These are phyloP conservation scores for Cantharis nigra DNA, from an alignment of 2,888 invertebrate species.

Conservation along the genomic window DNA sequence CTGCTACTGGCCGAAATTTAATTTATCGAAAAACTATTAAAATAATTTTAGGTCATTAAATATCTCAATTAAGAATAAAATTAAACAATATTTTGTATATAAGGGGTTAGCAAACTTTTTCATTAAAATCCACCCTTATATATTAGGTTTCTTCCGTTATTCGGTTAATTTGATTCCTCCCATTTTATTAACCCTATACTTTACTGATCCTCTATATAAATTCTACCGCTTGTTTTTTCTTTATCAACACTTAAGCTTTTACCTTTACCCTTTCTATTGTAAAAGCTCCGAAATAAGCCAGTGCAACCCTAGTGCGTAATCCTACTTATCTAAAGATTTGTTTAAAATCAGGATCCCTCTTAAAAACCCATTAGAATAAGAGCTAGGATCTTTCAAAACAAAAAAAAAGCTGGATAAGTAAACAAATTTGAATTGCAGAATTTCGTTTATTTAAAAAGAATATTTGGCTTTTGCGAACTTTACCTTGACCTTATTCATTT, in stretches of 20 bases:
- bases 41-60: neutral
- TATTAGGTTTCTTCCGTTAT: constrained; percentile 2
- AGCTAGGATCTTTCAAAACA: neutral
- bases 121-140: neutral
- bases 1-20: neutral
- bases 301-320: neutral
- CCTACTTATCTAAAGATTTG: constrained; percentile 3
- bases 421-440: neutral
- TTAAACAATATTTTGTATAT: neutral
- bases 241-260: constrained; percentile 8
- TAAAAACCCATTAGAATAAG: neutral
- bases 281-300: neutral
- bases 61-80: neutral
- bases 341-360: neutral
- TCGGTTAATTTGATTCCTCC: constrained; percentile 13
- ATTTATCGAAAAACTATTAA: neutral
- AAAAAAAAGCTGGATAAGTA: neutral
- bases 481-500: constrained; percentile 26
- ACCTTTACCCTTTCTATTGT: constrained; percentile 14
- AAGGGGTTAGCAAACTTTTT: neutral
- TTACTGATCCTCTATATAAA: constrained; percentile 6
- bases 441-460: neutral
- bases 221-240: constrained; percentile 13
- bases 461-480: neutral
- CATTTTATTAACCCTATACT: constrained; percentile 10